Evolutionary conservation across 2,888 invertebrate genomes (phyloP), one percentile per base, ranked within the genome.

Genomic region (Norana najaformis): DNA sequence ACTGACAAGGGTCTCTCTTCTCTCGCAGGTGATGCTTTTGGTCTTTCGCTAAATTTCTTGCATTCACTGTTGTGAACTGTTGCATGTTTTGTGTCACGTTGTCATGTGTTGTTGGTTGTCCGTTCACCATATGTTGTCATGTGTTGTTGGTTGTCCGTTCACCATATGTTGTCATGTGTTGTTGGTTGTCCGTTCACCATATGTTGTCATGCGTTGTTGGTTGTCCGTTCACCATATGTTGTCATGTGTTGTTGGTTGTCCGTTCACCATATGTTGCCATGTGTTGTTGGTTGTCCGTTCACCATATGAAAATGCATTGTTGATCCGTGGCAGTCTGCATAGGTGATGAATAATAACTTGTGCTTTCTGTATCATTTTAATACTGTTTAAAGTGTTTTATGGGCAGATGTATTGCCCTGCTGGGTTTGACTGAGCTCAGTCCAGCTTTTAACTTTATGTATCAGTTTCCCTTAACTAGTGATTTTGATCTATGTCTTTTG

Each of bases 1-100:
- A 97, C 97, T 0, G 97, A 97, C 93, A 97, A 97, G 94, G 97
- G 97, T 92, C 96, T 97, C 88, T 96, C 96, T 92, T 96, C 96
- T 90, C 95, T 97, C 90, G 96, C 96, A 93, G 96, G 97, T 97
- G 35, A 34, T 16, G n/a, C 69, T 69, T 47, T 23, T 47, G 4
- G 8, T n/a, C 69, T 30, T n/a, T 69, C 13, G 13, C 69, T 69
- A 69, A n/a, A 11, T 8, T 8, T 69, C 36, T 8, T 3, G 36
- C 20, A 85, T 37, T 85, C 8, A 14, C 14, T 85, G 8, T 36
- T 38, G n/a, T 39, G 39, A 39, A 85, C 41, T 89, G 34, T 39
- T 41, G 20, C 37, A 20, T 23, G 36, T 18, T 5, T 35, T 85
- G 85, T 85, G 16, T 85, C 18, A 16, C 23, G 82, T 41, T 41